Conservation (phyloP, 2,888 invertebrate species). For the Geotrupes spiniger region DNA sequence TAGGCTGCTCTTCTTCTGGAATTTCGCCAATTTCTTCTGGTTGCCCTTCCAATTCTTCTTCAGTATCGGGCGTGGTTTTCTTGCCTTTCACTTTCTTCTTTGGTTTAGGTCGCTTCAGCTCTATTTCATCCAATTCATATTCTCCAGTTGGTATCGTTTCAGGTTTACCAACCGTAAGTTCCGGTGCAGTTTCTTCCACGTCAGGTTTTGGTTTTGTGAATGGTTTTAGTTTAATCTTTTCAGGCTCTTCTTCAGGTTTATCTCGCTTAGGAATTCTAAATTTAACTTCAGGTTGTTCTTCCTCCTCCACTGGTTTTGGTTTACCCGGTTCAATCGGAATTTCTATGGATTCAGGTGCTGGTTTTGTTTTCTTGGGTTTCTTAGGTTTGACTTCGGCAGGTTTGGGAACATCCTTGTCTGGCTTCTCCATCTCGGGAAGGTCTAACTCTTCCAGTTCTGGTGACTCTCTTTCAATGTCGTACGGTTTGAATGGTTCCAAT, state of each 20-base stretch:
- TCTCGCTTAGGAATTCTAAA: constrained; percentile 39
- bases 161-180: constrained; percentile 24
- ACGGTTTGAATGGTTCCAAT: constrained; percentile 44
- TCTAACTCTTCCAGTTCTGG: constrained; percentile 42
- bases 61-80: constrained; percentile 17
- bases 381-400: constrained; percentile 38
- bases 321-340: constrained; percentile 44
- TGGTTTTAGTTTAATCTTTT: constrained; percentile 30
- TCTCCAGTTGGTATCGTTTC: constrained; percentile 18
- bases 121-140: constrained; percentile 14
- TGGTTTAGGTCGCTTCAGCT: constrained; percentile 41
- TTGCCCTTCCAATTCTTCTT: constrained; percentile 31
- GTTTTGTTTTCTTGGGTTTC: constrained; percentile 44
- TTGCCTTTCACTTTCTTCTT: constrained; percentile 31
- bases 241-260: constrained; percentile 39
- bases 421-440: constrained; percentile 21
- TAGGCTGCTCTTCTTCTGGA: constrained; percentile 8
- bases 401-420: constrained; percentile 32
- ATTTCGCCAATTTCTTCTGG: constrained; percentile 21
- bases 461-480: constrained; percentile 46
- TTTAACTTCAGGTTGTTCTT: constrained; percentile 49
- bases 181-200: constrained; percentile 20
- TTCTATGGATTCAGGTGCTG: constrained; percentile 47
- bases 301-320: constrained; percentile 48
- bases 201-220: constrained; percentile 41